Conservation (phyloP, 2,888 invertebrate genomes). For the Eledone cirrhosa region DNA sequence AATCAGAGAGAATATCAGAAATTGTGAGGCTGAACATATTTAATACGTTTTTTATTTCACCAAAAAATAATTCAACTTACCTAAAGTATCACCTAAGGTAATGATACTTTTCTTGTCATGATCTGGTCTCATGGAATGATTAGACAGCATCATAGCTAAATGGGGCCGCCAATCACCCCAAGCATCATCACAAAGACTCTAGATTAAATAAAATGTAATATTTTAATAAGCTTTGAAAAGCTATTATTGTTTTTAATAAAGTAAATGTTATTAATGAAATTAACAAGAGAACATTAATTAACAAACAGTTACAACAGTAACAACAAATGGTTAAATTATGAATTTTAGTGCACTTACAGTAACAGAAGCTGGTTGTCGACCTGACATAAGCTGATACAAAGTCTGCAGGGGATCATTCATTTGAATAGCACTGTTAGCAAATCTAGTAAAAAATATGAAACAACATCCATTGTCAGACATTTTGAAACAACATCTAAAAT, state of each 20-base stretch:
- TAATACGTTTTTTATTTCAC: too few species aligned
- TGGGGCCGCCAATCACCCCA: constrained; percentile 93
- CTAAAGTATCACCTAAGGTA: constrained; percentile 73
- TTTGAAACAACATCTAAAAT: too few species aligned
- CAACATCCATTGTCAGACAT: too few species aligned
- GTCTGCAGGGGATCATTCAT: constrained; percentile 90
- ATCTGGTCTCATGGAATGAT: constrained; percentile 73
- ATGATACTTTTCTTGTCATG: constrained; percentile 70
- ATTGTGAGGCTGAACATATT: too few species aligned
- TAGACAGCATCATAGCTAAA: constrained; percentile 90
- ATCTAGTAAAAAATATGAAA: constrained; percentile 70
- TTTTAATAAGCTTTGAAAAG: too few species aligned
- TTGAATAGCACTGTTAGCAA: constrained; percentile 81
- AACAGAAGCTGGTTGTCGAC: constrained; percentile 80
- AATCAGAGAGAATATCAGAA: too few species aligned
- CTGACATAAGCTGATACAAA: constrained; percentile 89
- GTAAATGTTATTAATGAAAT: too few species aligned
- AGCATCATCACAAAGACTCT: constrained; percentile 69
- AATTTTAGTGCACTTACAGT: constrained; percentile 70
- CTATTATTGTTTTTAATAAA: too few species aligned
- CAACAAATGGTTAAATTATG: too few species aligned
- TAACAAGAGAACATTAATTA: too few species aligned
- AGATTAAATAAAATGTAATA: constrained; percentile 25
- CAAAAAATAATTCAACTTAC: constrained; percentile 45
- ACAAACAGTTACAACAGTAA: too few species aligned